Evolutionary conservation across 2,888 invertebrate species (phyloP).

Genomic region (Tachystola acroxantha): DNA sequence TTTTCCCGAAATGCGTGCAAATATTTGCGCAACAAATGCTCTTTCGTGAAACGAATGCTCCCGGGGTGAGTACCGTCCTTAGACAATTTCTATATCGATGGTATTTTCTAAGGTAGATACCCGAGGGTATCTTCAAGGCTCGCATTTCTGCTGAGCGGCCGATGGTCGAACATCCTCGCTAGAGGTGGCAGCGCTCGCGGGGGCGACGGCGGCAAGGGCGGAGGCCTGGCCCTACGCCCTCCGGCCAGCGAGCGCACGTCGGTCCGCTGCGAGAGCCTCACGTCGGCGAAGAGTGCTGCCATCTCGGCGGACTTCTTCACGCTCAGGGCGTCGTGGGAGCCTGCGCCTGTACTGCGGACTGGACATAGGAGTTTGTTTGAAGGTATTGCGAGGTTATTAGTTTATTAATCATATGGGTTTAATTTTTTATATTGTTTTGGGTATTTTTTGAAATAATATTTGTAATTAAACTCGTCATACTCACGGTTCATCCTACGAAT

Average conservation of each 20-base stretch:
- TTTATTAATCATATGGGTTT: no score
- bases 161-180: slow-evolving; percentile 54
- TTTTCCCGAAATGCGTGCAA: no score
- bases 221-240: slow-evolving; percentile 36
- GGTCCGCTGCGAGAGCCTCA: slow-evolving; percentile 83
- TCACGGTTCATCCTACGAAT: no score
- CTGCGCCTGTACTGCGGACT: slow-evolving; percentile 72
- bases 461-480: no score
- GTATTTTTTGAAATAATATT: no score
- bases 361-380: slow-evolving; percentile 15
- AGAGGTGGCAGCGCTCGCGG: slow-evolving; percentile 34
- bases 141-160: slow-evolving; percentile 61
- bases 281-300: slow-evolving; percentile 90
- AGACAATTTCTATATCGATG: no score
- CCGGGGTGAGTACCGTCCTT: no score
- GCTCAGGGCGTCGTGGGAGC: slow-evolving; percentile 84
- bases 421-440: no score
- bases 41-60: no score
- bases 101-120: slow-evolving; percentile 70
- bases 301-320: slow-evolving; percentile 94
- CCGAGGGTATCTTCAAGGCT: slow-evolving; percentile 82
- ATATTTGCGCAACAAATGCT: no score
- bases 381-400: no score
- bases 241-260: slow-evolving; percentile 73
- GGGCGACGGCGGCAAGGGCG: slow-evolving; percentile 25